Base-by-base conservation (phyloP, 2,888 invertebrate genomes). In the Eristalis pertinax region DNA sequence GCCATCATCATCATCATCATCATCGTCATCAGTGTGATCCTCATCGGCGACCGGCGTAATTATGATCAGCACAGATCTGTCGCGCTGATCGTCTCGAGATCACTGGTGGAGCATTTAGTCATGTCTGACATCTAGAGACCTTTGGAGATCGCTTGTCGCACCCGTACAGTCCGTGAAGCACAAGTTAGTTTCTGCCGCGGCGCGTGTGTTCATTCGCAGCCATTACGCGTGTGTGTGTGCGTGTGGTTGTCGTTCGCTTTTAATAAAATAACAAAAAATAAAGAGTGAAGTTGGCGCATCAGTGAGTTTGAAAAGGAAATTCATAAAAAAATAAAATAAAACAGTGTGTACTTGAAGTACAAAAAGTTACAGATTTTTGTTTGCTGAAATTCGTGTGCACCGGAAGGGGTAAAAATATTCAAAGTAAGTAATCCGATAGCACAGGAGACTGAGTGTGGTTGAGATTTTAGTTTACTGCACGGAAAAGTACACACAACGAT, bases 71-170 rank as follows among this genome's bases (percentile, higher is more conserved):
- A 63, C 60, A 81, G 73, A 63, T 82, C 70, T 86, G 82, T 78
- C 82, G 82, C 86, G 78, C 70, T 72, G 86, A 78, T 82, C 75
- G 78, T 72, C 70, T 78, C 58, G 78, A 78, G 81, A 85, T 81
- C 68, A 67, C 56, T 79, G 76, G 68, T 77, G 64, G 73, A 77
- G 73, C 85, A 78, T 86, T 86, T 82, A 86, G 86, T 86, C 75
- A 82, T 82, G 86, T 86, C 86, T 79, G 86, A 82, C 86, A 86
- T 86, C 82, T 86, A 86, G 82, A 86, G 86, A 86, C 82, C 78
- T 78, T 82, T 86, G 75, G 82, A 74, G 86, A 86, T 86, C 41
- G 70, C 50, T 70, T 76, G 43, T 70, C 62, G 67, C 50, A 32
- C 76, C 56, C 19, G 65, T 60, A 50, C 8, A 1, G n/a, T 22